Conservation (phyloP, 2,797 vertebrate genomes). For the Sternarchorhynchus goeldii region DNA sequence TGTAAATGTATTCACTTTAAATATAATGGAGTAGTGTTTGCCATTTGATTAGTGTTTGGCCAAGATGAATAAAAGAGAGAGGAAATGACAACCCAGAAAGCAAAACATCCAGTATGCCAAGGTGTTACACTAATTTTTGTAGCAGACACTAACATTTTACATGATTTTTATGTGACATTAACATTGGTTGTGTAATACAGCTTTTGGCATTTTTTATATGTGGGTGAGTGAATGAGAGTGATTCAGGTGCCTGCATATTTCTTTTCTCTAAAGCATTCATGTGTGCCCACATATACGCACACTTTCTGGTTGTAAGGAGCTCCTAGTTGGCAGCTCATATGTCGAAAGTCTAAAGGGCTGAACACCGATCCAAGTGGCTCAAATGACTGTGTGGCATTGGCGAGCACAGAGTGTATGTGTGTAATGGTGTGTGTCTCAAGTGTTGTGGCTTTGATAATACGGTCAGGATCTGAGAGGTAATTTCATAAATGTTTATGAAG, state of each 20-base stretch:
- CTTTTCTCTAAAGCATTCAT: background rate
- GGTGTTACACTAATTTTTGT: too few species aligned
- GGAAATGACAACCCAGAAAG: too few species aligned
- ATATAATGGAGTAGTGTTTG: too few species aligned
- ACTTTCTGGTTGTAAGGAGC: background rate
- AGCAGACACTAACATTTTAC: too few species aligned
- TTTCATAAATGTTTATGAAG: too few species aligned
- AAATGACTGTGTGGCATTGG: background rate
- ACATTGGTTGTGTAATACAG: background rate
- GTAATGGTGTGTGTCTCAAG: background rate
- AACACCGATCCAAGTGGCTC: background rate
- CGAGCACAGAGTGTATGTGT: background rate
- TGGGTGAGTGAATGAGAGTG: conserved; percentile 1
- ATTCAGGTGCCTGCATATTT: conserved; percentile 16
- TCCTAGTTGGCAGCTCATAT: background rate
- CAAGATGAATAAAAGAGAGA: too few species aligned
- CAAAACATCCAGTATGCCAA: too few species aligned
- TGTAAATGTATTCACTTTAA: too few species aligned
- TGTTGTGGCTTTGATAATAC: conserved; percentile 5
- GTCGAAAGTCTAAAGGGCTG: background rate
- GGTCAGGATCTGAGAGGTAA: background rate
- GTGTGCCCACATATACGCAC: background rate
- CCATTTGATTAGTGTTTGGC: too few species aligned
- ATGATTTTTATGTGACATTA: background rate
- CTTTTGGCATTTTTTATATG: background rate